phyloP scores from a whole-genome alignment of 1,140 invertebrate genomes.

The Aphidius ervi region DNA sequence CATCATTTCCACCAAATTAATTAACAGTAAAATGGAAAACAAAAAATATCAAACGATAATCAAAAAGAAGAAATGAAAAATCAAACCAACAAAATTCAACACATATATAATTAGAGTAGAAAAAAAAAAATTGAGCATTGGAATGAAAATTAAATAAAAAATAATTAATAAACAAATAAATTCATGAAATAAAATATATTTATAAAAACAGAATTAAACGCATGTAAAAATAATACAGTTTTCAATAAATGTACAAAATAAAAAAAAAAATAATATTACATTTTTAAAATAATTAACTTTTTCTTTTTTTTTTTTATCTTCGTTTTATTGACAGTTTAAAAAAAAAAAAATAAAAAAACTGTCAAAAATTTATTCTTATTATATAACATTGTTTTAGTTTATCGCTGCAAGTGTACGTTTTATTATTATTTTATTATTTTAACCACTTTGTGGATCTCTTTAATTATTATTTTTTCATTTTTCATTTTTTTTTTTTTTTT shows the following conservation, averaged over 20 bases:
- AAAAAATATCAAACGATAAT: conserved; percentile 23
- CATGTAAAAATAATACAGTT: conserved; percentile 47
- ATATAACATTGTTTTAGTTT: too few species aligned
- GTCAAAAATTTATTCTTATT: too few species aligned
- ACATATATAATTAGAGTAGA: background rate
- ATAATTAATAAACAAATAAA: conserved; percentile 20
- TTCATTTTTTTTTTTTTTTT: conserved; percentile 17
- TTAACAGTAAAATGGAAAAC: too few species aligned
- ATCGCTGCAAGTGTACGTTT: background rate
- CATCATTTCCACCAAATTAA: conserved; percentile 1
- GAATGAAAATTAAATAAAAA: conserved; percentile 6
- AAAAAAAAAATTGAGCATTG: conserved; percentile 10
- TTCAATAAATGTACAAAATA: conserved; percentile 37
- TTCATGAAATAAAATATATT: conserved; percentile 52
- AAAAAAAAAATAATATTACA: conserved; percentile 9
- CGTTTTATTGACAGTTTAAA: background rate
- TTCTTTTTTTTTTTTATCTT: background rate
- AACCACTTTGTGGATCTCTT: background rate
- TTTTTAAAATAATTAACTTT: conserved; percentile 16
- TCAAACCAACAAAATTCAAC: conserved; percentile 2
- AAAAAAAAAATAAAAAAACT: background rate
- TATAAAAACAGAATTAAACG: conserved; percentile 52
- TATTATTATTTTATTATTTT: conserved; percentile 4
- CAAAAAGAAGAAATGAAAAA: conserved; percentile 21
- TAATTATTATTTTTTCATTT: background rate